Base-by-base conservation (phyloP, 2,888 invertebrate genomes). In the Falcaria lacertinaria region DNA sequence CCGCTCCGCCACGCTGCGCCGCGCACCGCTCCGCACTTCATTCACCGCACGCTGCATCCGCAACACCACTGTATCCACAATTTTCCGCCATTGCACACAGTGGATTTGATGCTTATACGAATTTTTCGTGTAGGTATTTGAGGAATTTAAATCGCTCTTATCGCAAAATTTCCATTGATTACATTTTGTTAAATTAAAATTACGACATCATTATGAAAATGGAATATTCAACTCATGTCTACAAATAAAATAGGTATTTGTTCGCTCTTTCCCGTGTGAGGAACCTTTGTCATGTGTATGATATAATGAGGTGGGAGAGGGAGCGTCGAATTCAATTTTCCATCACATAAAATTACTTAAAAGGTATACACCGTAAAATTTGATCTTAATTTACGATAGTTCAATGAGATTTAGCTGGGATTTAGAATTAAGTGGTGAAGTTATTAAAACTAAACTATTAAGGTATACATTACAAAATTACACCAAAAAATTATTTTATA, bases 1-100 rank as follows among this genome's bases (percentile, higher is more conserved):
- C 68, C 67, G 64, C 63, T 48, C 36, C 44, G 46, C 45, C 44
- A 57, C 54, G 53, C 47, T 44, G 48, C 49, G 53, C 44, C 48
- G 46, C 56, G 28, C 54, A 46, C 48, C 46, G 41, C 49, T 49
- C 52, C 52, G 39, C 57, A 41, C 43, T 46, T 42, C 55, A 52
- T 46, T 42, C 55, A 52, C 60, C 54, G 52, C 61, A 54, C 62
- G 57, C 54, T 53, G 61, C 58, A 57, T 48, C 60, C 50, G 47
- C 60, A 52, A 48, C 61, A 50, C 53, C 60, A 66, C 60, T 74
- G 70, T 74, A 69, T 70, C 69, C 71, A 73, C 85, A 86, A 87
- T 88, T 87, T 88, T 83, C 80, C 86, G 83, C 78, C 65, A 59
- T 61, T 74, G 74, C 73, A 69, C 57, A 51, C 69, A 68, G 58